Conservation (phyloP, 2,888 invertebrate genomes). For the Sericinus montela region DNA sequence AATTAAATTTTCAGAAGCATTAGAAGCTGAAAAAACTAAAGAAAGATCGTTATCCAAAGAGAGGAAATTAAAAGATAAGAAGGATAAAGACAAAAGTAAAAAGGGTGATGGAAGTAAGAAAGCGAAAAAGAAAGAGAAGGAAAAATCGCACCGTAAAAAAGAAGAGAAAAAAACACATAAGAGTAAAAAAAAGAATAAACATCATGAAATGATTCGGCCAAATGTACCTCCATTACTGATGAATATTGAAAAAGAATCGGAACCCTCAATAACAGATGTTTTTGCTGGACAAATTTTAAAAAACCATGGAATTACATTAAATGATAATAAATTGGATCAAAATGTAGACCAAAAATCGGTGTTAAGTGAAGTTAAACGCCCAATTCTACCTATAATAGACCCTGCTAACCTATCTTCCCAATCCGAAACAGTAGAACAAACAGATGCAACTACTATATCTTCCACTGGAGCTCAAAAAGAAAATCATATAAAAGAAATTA, state of each 20-base stretch:
- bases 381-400: conserved; percentile 66
- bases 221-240: conserved; percentile 69
- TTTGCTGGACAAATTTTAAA: conserved; percentile 82
- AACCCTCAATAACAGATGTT: conserved; percentile 80
- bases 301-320: conserved; percentile 62
- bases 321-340: conserved; percentile 42
- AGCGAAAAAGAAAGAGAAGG: conserved; percentile 61
- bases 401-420: conserved; percentile 56
- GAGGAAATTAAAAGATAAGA: conserved; percentile 60
- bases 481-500: conserved; percentile 62
- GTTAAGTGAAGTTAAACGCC: conserved; percentile 46
- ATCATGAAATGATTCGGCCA: conserved; percentile 62
- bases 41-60: conserved; percentile 65
- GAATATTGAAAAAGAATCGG: conserved; percentile 70
- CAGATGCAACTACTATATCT: conserved; percentile 53
- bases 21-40: conserved; percentile 46
- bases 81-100: conserved; percentile 57
- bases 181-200: conserved; percentile 63
- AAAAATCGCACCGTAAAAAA: conserved; percentile 50
- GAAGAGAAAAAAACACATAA: conserved; percentile 67
- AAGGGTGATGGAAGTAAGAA: conserved; percentile 54
- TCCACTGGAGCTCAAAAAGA: conserved; percentile 33
- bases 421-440: conserved; percentile 25
- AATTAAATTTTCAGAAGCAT: conserved; percentile 34
- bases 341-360: conserved; percentile 44